Percentiles rank a stretch among this genome's conserved stretches.
Evolutionary conservation across 2,888 invertebrate species (phyloP).

Genomic region (Lypha dubia): DNA sequence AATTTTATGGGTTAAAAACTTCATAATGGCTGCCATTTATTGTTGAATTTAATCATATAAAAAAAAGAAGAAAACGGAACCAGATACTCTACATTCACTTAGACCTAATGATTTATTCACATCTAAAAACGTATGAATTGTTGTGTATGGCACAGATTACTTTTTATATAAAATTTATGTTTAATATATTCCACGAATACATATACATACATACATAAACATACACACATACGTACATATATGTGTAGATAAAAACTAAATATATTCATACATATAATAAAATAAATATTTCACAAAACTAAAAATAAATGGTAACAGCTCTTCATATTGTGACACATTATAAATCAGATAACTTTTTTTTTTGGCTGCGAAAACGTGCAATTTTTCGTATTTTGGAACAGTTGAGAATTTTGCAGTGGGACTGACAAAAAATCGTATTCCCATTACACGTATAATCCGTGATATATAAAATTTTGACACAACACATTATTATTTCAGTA

Average conservation of each 20-base stretch:
- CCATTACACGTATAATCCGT: constrained; percentile 65
- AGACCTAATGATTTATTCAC: constrained; percentile 11
- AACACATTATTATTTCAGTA: constrained; percentile 42
- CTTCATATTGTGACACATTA: constrained; percentile 70
- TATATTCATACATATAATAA: constrained; percentile 50
- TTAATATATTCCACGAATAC: constrained; percentile 42
- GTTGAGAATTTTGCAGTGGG: neutral
- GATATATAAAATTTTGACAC: constrained; percentile 72
- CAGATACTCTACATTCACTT: constrained; percentile 25
- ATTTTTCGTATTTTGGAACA: constrained; percentile 26
- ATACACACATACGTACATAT: too few species aligned
- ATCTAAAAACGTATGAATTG: neutral
- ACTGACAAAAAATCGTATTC: constrained; percentile 31
- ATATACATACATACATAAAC: too few species aligned
- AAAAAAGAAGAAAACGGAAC: neutral
- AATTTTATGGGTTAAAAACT: constrained; percentile 71
- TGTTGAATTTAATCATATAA: constrained; percentile 47
- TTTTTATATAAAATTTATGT: constrained; percentile 45
- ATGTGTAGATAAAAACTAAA: constrained; percentile 28
- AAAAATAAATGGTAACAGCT: constrained; percentile 48
- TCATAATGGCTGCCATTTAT: constrained; percentile 71
- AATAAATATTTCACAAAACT: constrained; percentile 59
- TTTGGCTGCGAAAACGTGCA: constrained; percentile 57
- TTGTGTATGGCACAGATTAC: neutral
- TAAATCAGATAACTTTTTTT: constrained; percentile 66